Conservation (phyloP, 1,140 invertebrate genomes). For the Papilio dardanus region DNA sequence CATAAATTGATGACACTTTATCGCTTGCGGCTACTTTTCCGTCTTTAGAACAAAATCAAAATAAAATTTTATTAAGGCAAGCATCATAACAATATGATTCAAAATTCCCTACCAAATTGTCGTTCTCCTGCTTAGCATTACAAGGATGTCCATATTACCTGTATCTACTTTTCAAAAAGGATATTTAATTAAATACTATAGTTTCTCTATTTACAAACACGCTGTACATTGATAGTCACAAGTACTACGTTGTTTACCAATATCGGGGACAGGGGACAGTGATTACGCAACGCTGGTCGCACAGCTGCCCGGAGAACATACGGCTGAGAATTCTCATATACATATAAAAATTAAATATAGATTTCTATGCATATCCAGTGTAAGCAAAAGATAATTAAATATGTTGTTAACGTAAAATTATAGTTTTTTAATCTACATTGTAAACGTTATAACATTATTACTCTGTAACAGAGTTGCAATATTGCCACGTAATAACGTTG, state of each 20-base stretch:
- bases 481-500: background rate
- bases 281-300: background rate
- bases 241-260: slow-evolving; percentile 19
- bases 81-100: background rate
- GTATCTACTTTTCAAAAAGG: background rate
- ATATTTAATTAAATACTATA: background rate
- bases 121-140: background rate
- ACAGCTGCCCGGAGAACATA: background rate
- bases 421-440: too few species aligned
- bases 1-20: background rate
- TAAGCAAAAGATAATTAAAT: background rate
- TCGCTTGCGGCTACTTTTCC: background rate
- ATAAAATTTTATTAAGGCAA: background rate
- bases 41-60: background rate
- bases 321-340: background rate
- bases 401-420: too few species aligned
- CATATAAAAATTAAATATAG: background rate
- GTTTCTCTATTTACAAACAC: background rate
- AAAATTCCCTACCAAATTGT: too few species aligned
- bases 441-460: too few species aligned
- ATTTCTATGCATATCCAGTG: background rate
- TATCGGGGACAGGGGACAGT: slow-evolving; percentile 16
- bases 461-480: background rate
- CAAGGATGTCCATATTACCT: background rate
- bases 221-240: slow-evolving; percentile 16